Evolutionary conservation across 2,113 vertebrate species (phyloP).

Genomic region (Pygoscelis adeliae): DNA sequence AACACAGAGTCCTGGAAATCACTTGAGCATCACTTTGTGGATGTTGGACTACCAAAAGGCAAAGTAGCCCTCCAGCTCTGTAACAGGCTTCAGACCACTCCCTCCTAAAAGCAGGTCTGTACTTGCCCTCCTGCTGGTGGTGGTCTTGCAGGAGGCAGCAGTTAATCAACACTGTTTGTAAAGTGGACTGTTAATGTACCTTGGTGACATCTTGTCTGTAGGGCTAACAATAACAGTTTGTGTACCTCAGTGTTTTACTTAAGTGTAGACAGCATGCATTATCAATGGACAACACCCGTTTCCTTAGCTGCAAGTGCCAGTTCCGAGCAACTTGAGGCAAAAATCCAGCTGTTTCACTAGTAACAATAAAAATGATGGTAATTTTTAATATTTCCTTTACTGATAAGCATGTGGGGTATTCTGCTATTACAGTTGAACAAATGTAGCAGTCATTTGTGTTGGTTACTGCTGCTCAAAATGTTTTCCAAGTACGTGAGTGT

Average conservation of each 20-base stretch:
- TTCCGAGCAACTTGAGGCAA: neutral
- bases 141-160: neutral
- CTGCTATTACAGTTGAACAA: neutral
- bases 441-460: neutral
- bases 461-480: neutral
- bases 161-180: neutral
- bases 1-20: neutral
- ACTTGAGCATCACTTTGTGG: neutral
- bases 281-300: neutral
- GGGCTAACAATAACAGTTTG: neutral
- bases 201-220: neutral
- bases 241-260: neutral
- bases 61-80: neutral
- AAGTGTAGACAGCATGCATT: fast-evolving
- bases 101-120: neutral
- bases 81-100: neutral
- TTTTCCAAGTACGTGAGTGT: neutral
- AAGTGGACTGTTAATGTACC: neutral
- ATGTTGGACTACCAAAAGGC: neutral
- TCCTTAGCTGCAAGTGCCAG: neutral
- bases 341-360: neutral
- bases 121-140: neutral
- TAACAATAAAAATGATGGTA: neutral
- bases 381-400: neutral
- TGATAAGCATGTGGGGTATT: neutral